Conservation (phyloP, 1,140 invertebrate species). For the Anastrepha obliqua region DNA sequence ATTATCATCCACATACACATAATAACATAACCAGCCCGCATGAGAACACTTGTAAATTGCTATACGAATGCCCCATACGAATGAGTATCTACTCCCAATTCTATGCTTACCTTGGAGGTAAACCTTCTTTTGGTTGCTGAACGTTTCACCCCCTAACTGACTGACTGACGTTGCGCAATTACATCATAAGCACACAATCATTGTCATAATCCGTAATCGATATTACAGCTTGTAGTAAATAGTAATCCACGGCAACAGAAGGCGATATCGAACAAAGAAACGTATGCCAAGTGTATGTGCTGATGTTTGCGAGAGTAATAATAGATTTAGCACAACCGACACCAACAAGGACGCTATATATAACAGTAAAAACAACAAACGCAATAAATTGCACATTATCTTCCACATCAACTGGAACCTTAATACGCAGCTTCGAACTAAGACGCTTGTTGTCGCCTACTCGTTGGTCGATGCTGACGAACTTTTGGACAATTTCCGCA, state of each 20-base stretch:
- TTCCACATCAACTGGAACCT: not conserved
- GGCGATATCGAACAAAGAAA: not conserved
- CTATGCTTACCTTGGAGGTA: too few relatives aligned
- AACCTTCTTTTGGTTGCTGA: not conserved
- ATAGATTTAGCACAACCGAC: not conserved
- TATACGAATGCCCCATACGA: too few relatives aligned
- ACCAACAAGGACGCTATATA: not conserved
- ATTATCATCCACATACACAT: too few relatives aligned
- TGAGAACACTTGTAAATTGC: too few relatives aligned
- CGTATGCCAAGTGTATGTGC: not conserved
- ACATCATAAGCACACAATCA: conserved; percentile 70
- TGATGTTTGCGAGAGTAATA: not conserved
- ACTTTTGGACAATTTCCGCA: not conserved
- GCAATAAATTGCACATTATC: not conserved
- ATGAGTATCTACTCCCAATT: too few relatives aligned
- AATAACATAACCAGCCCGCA: too few relatives aligned
- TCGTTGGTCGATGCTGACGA: not conserved
- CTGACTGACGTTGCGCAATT: conserved; percentile 61
- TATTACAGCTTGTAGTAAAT: conserved; percentile 64
- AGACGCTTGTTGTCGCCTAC: not conserved
- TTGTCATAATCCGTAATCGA: conserved; percentile 72
- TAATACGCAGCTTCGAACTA: not conserved
- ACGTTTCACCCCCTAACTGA: not conserved
- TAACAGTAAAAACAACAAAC: not conserved
- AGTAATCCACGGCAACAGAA: not conserved